Base-by-base conservation (phyloP, 2,888 invertebrate genomes). In the Pterobdella sp. region DNA sequence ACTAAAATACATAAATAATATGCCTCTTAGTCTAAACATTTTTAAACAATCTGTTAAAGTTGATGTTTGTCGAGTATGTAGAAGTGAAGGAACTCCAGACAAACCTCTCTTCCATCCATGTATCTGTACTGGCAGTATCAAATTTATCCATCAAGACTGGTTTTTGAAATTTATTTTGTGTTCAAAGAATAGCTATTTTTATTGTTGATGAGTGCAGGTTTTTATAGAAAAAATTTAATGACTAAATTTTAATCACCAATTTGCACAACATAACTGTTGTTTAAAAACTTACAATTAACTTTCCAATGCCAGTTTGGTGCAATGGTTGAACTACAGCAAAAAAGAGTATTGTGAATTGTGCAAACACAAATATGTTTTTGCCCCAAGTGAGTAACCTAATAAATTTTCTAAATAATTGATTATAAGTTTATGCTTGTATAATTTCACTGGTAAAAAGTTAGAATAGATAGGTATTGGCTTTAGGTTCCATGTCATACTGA, bases 341-440 rank as follows among this genome's bases (percentile, higher is more conserved):
- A 97, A 97, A 86, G 97, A 98, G 84, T 95, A 93, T 82, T 98
- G 98, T 86, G 98, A 98, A 84, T 85, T 98, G 77, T 98, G 97
- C 84, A 93, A 95, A 76, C 93, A 98, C 85, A 89, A 93, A 75
- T 98, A 97, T 85, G 93, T 94, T 1, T 98, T 98, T 82, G 94
- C 94, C 81, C 98, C 98, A 36, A 97, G 86, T 87, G 83, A 83
- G 84, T 82, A 35, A 7, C 29, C 14, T 14, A 22, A 42, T 42
- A 22, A 22, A 42, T 7, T 42, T 42, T n/a, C n/a, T n/a, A n/a
- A n/a, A n/a, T n/a, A n/a, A n/a, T n/a, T n/a, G n/a, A n/a, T n/a
- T n/a, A n/a, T n/a, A n/a, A n/a, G n/a, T n/a, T n/a, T n/a, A n/a
- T n/a, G n/a, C n/a, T n/a, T n/a, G n/a, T n/a, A n/a, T n/a, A n/a